Conservation (phyloP, 1,140 invertebrate species). For the Acromyrmex echinatior region DNA sequence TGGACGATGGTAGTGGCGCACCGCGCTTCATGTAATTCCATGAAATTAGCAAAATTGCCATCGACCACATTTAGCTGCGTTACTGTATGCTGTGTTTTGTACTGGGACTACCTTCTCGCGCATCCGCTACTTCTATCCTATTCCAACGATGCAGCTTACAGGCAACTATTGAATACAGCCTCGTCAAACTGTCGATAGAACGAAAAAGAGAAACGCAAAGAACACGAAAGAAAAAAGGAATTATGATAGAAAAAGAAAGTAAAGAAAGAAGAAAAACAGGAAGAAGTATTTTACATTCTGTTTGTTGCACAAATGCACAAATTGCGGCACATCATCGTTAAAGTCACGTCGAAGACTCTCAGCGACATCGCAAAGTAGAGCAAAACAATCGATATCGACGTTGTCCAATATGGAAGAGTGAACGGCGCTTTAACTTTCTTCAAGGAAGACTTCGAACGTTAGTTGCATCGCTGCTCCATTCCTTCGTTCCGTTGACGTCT, state of each 20-base stretch:
- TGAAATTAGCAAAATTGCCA: constrained; percentile 68
- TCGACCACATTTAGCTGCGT: not conserved
- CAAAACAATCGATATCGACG: constrained; percentile 21
- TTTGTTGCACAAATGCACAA: constrained; percentile 17
- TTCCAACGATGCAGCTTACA: not conserved
- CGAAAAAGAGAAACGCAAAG: not conserved
- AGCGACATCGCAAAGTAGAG: constrained; percentile 18
- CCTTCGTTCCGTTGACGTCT: not conserved
- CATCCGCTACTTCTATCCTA: constrained; percentile 1
- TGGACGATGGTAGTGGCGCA: not conserved
- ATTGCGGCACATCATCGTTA: constrained; percentile 31
- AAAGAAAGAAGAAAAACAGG: not conserved
- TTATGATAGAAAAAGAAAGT: not conserved
- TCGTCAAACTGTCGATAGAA: not conserved
- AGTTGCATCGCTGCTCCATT: not conserved
- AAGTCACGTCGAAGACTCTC: constrained; percentile 39
- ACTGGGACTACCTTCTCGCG: not conserved
- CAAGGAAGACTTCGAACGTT: not conserved
- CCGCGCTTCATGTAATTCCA: constrained; percentile 63
- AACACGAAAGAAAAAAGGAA: not conserved
- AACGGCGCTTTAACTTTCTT: constrained; percentile 11
- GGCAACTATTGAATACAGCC: not conserved
- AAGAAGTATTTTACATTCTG: constrained; percentile 14
- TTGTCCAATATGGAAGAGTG: not conserved
- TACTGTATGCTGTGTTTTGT: constrained; percentile 15